phyloP scores from a whole-genome alignment of 2,797 vertebrate species.

The Chromis chromis region DNA sequence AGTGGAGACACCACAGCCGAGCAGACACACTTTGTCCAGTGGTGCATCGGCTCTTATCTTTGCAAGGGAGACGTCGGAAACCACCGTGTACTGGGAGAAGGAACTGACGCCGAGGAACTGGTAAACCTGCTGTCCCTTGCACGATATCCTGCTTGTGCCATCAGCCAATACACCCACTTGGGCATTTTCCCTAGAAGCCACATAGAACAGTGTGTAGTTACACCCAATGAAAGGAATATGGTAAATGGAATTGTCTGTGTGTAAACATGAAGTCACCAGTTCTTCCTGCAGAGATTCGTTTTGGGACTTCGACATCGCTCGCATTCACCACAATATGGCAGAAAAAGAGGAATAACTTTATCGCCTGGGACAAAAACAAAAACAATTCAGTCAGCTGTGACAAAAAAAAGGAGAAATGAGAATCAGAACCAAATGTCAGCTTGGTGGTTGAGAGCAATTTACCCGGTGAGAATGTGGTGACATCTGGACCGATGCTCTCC shows the following conservation, averaged over 20 bases:
- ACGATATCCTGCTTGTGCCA: conserved; percentile 79
- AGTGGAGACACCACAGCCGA: conserved; percentile 93
- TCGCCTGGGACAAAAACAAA: conserved; percentile 82
- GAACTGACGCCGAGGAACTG: conserved; percentile 95
- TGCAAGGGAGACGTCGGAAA: conserved; percentile 90
- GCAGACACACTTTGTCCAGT: conserved; percentile 91
- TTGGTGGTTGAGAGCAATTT: neutral
- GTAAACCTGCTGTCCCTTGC: conserved; percentile 89
- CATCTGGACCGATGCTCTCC: conserved; percentile 92
- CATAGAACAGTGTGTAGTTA: neutral
- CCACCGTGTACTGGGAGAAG: conserved; percentile 94
- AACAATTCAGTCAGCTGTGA: neutral
- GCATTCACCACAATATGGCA: conserved; percentile 93
- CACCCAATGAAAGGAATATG: neutral
- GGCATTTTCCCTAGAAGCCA: conserved; percentile 52
- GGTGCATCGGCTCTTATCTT: conserved; percentile 89
- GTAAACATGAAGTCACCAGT: conserved; percentile 84
- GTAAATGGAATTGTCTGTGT: neutral
- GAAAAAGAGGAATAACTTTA: conserved; percentile 91
- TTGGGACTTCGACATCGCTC: conserved; percentile 90
- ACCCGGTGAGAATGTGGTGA: conserved; percentile 89
- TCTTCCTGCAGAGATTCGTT: conserved; percentile 93
- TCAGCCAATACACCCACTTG: conserved; percentile 66
- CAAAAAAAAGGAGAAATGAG: neutral
- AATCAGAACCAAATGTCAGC: neutral